These are phyloP conservation scores for Cyanocitta stelleri DNA, from an alignment of 2,113 vertebrate species.

Conservation along the genomic window DNA sequence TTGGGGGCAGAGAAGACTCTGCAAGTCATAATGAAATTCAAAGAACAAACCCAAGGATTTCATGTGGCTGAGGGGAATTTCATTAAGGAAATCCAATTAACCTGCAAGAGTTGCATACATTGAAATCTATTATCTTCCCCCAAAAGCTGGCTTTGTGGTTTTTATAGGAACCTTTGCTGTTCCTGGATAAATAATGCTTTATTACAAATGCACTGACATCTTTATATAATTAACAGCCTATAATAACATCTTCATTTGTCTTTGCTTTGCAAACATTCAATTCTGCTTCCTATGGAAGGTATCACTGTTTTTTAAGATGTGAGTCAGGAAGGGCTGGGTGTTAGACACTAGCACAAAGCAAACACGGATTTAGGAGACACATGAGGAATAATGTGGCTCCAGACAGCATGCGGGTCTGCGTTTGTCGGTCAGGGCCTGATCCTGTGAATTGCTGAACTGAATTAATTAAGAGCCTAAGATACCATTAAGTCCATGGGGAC, in stretches of 20 bases:
- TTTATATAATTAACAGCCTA: background rate
- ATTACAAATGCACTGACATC: background rate
- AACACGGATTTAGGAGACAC: background rate
- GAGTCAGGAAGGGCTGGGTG: background rate
- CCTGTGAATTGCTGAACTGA: background rate
- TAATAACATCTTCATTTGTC: background rate
- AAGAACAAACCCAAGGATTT: conserved; percentile 38
- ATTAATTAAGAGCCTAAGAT: background rate
- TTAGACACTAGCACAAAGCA: background rate
- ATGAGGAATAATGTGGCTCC: background rate
- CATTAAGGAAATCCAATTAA: conserved; percentile 29
- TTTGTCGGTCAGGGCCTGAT: background rate
- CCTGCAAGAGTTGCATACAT: background rate
- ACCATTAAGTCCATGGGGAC: background rate
- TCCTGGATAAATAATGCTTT: background rate
- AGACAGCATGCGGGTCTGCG: accelerated
- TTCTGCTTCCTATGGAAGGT: background rate
- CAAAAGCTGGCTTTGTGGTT: background rate
- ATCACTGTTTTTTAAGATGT: background rate
- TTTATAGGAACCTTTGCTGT: background rate
- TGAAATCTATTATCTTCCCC: background rate
- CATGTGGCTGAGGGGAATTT: conserved; percentile 4
- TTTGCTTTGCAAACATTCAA: background rate
- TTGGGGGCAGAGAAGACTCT: background rate
- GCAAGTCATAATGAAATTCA: conserved; percentile 22